These are phyloP conservation scores for Bradypodion ventrale DNA, from an alignment of 2,797 vertebrate genomes.

Conservation along the genomic window DNA sequence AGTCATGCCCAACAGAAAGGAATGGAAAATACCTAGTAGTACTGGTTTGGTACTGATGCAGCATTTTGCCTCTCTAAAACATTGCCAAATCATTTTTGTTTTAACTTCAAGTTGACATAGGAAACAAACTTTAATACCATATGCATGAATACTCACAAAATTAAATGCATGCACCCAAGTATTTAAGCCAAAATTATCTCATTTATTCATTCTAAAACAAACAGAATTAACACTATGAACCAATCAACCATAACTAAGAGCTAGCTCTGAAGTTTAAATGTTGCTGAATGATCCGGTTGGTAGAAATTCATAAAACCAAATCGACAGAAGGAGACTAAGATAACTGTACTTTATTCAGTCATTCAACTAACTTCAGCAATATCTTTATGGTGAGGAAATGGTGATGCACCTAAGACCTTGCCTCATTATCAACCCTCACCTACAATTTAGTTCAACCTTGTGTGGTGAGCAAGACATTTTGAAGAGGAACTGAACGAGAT, in stretches of 20 bases:
- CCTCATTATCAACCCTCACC: too few relatives aligned
- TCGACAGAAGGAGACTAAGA: constrained; percentile 55
- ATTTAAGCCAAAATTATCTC: constrained; percentile 56
- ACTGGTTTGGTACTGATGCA: neutral
- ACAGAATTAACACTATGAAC: constrained; percentile 62
- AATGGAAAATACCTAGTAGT: neutral
- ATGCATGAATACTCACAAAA: constrained; percentile 52
- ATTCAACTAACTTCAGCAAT: constrained; percentile 29
- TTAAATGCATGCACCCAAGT: constrained; percentile 41
- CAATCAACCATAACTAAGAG: constrained; percentile 61
- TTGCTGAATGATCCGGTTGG: constrained; percentile 20
- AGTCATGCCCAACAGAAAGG: neutral
- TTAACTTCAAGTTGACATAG: constrained; percentile 53
- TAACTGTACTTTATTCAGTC: constrained; percentile 20
- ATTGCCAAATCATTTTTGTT: constrained; percentile 35
- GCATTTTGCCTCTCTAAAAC: constrained; percentile 16
- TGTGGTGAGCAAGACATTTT: too few relatives aligned
- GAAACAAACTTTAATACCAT: constrained; percentile 36
- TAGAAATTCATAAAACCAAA: constrained; percentile 54
- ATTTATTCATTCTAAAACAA: constrained; percentile 60
- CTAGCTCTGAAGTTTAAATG: constrained; percentile 46
- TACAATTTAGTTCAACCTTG: too few relatives aligned
- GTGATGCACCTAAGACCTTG: too few relatives aligned
- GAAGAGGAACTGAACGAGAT: too few relatives aligned
- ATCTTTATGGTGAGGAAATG: neutral